Evolutionary conservation across 2,797 vertebrate species (phyloP).

Genomic region (Dipus sagitta): DNA sequence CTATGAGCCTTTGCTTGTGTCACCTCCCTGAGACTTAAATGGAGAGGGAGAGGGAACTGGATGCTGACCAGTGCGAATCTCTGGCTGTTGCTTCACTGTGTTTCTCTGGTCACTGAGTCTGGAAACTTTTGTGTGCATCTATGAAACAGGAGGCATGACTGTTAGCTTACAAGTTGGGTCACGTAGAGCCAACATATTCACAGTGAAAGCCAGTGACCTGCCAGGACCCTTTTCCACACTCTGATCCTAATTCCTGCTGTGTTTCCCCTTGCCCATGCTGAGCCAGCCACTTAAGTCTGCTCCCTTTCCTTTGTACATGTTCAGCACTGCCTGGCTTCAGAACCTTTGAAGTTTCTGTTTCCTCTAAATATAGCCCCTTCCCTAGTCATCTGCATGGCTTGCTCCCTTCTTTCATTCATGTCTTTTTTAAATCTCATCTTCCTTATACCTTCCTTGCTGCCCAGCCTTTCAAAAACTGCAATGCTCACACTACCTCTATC

Average conservation of each 20-base stretch:
- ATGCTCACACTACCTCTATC: not conserved
- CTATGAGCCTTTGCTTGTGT: not conserved
- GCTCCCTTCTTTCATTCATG: not conserved
- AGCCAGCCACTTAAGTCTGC: too few species aligned
- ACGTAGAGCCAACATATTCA: not conserved
- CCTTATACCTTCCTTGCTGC: accelerated
- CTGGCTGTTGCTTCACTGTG: not conserved
- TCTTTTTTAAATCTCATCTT: not conserved
- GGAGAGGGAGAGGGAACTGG: not conserved
- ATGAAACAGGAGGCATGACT: not conserved
- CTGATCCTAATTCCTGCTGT: too few species aligned
- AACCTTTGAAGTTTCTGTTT: not conserved
- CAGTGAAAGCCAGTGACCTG: not conserved
- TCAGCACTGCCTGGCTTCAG: too few species aligned
- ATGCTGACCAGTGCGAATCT: not conserved
- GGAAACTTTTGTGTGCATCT: not conserved
- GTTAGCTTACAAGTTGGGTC: not conserved
- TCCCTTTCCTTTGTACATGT: not conserved
- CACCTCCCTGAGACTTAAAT: not conserved
- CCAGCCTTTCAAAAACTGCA: not conserved
- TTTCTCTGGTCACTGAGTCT: not conserved
- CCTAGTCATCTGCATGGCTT: not conserved
- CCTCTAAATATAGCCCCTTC: not conserved
- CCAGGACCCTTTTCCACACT: not conserved
- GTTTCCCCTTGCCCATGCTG: not conserved